Base-by-base conservation (phyloP, 2,797 vertebrate species). In the Corythornis leucogaster region DNA sequence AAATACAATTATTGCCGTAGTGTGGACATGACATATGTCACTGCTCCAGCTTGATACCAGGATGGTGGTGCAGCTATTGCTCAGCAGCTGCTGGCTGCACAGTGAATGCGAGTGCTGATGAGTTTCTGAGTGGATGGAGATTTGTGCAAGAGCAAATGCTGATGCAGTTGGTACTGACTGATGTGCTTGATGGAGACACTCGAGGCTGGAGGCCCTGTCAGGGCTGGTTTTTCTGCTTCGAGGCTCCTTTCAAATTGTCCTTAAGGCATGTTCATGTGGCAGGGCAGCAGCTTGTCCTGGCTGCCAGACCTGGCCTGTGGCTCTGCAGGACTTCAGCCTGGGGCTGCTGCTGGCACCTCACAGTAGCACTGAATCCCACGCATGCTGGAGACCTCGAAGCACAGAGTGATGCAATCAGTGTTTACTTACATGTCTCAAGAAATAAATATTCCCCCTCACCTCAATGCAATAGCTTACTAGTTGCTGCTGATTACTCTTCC, bases 401-500 rank as follows among this genome's bases (percentile, higher is more conserved):
- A 46, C 53, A 38, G 58, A 75, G 12, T 40, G 54, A 31, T 88
- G 68, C 33, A 75, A 8, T 73, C 55, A 45, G 3, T 63, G 48
- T 80, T 90, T 79, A 75, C 25, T 80, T 88, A 26, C 4, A 1
- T 11, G 9, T 78, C 45, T 80, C 59, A 83, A 35, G 24, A 74
- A 88, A 91, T 43, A 81, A 85, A 26, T 45, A 2, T 64, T 6
- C 20, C 16, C 9, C 26, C 51, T 30, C 21, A 84, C 11, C 35
- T 57, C 40, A 76, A 42, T 46, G 71, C 0, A 0, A 4, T 81
- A 69, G 46, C 42, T 89, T 76, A 66, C 67, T 77, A 68, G 93
- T 71, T 89, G 62, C 76, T 89, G 35, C 89, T 95, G 82, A 96
- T 95, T 95, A 81, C 30, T 80, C 80, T 94, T 91, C 63, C 33